Percentiles rank a stretch among this genome's conserved stretches.
These are phyloP conservation scores for Pyrgus malvae DNA, from an alignment of 2,888 invertebrate species.

Conservation along the genomic window DNA sequence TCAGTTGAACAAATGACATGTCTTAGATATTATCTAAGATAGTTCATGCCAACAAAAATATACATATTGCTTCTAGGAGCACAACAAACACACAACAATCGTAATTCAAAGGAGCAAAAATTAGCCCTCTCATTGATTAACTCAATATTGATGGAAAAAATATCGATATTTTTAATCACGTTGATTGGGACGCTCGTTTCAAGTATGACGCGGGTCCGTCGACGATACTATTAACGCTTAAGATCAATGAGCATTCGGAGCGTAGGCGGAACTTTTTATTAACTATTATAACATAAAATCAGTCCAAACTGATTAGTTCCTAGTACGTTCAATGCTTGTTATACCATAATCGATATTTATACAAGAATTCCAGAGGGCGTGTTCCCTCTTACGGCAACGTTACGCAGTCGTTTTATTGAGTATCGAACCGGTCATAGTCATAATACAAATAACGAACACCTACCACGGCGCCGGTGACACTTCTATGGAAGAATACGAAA, in stretches of 20 bases:
- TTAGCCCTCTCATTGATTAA: slow-evolving; percentile 44
- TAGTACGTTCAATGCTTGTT: slow-evolving; percentile 48
- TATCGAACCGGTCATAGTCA: slow-evolving; percentile 33
- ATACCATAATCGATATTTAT: slow-evolving; percentile 52
- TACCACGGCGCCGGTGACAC: slow-evolving; percentile 49
- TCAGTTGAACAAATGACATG: too few species aligned
- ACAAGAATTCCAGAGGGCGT: slow-evolving; percentile 41
- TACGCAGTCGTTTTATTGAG: slow-evolving; percentile 16
- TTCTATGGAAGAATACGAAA: slow-evolving; percentile 53
- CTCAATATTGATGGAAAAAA: slow-evolving; percentile 51
- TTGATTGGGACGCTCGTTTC: slow-evolving; percentile 54
- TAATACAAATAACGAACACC: slow-evolving; percentile 43
- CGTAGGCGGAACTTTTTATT: slow-evolving; percentile 77
- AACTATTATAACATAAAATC: slow-evolving; percentile 74
- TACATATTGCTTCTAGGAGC: too few species aligned
- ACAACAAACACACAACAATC: too few species aligned
- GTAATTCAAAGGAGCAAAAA: slow-evolving; percentile 36
- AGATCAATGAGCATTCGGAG: slow-evolving; percentile 68
- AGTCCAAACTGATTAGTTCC: slow-evolving; percentile 67
- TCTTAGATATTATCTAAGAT: too few species aligned
- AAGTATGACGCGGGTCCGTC: slow-evolving; percentile 61
- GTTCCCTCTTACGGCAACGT: slow-evolving; percentile 34
- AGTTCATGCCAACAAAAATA: too few species aligned
- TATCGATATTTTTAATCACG: slow-evolving; percentile 55
- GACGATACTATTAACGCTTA: slow-evolving; percentile 65